phyloP scores from a whole-genome alignment of 2,113 vertebrate species.

The Ammodytes marinus region DNA sequence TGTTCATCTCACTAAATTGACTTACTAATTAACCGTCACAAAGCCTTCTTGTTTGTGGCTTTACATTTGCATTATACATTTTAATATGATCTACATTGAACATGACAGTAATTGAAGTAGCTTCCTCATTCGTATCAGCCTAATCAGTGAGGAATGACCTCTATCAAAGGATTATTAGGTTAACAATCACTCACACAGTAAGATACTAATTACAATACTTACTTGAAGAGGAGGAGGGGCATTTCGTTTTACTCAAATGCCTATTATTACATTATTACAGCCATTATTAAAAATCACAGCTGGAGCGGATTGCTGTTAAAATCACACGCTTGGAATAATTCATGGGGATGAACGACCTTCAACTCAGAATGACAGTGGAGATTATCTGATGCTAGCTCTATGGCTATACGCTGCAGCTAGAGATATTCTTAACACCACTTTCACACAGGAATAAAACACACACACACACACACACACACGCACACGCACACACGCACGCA shows the following conservation, averaged over 20 bases:
- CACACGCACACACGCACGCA: too few species aligned
- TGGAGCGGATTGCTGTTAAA: conserved; percentile 12
- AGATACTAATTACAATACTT: conserved; percentile 42
- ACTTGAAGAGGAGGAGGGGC: conserved; percentile 8
- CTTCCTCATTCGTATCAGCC: conserved; percentile 24
- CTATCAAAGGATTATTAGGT: conserved; percentile 47
- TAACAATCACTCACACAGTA: conserved; percentile 45
- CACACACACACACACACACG: too few species aligned
- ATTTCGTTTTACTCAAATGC: conserved; percentile 10
- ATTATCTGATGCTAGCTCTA: conserved; percentile 24
- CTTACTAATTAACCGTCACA: neutral
- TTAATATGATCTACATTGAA: conserved; percentile 35
- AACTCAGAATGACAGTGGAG: conserved; percentile 34
- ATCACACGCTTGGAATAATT: conserved; percentile 37
- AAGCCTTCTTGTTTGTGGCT: conserved; percentile 3
- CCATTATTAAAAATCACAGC: conserved; percentile 52
- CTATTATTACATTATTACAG: conserved; percentile 38
- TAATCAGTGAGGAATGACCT: conserved; percentile 21
- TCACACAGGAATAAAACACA: neutral
- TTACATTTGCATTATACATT: neutral
- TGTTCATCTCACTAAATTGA: neutral
- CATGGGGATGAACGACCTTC: conserved; percentile 47
- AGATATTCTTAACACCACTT: neutral
- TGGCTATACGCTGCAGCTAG: neutral
- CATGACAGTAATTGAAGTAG: conserved; percentile 21